Evolutionary conservation across 2,113 vertebrate genomes (phyloP).

Genomic region (Isichthys henryi): DNA sequence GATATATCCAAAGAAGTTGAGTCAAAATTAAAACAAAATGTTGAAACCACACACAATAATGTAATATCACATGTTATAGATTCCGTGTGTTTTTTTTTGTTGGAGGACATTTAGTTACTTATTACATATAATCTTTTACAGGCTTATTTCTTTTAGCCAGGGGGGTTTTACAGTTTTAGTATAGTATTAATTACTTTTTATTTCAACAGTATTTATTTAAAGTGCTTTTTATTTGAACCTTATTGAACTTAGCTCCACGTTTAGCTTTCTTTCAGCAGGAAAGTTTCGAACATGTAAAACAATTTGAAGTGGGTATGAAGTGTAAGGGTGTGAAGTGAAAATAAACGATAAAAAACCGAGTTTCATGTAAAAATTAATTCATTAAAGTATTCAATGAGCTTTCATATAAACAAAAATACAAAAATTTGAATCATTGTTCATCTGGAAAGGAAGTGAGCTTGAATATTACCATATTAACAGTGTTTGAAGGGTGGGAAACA

Average conservation of each 20-base stretch:
- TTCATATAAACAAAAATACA: background rate
- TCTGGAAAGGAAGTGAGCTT: background rate
- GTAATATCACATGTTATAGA: background rate
- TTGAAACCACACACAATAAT: constrained; percentile 6
- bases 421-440: background rate
- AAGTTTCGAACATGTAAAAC: background rate
- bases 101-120: background rate
- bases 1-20: background rate
- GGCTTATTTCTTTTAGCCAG: background rate
- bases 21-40: background rate
- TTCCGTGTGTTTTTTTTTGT: background rate
- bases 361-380: background rate
- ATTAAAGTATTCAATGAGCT: background rate
- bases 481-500: background rate
- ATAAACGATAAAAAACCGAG: background rate
- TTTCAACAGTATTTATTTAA: background rate
- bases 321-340: background rate
- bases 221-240: background rate
- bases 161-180: background rate
- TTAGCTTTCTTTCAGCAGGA: background rate
- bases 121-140: background rate
- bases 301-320: background rate
- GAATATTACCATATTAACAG: background rate
- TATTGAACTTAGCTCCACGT: background rate
- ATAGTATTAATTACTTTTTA: background rate